A percentile compares a stretch with the other conserved stretches of the same genome.
Evolutionary conservation across 1,140 invertebrate species (phyloP).

Genomic region (Schlechtendalia chinensis): DNA sequence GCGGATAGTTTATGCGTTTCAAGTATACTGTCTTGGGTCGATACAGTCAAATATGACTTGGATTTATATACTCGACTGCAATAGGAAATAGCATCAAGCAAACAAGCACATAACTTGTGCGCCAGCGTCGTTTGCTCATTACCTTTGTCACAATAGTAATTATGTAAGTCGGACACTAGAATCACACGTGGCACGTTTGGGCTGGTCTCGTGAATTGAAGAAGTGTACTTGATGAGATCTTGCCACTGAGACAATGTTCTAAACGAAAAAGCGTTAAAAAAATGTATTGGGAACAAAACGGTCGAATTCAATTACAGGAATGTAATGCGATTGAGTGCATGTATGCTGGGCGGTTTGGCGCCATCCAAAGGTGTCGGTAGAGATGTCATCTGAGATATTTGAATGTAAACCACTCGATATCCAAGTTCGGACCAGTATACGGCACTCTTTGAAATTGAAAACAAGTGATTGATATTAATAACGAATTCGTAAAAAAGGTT

Average conservation of each 20-base stretch:
- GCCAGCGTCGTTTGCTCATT: constrained; percentile 12
- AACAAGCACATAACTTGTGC: constrained; percentile 40
- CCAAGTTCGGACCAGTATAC: constrained; percentile 39
- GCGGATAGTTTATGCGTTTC: constrained; percentile 39
- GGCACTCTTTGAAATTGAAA: constrained; percentile 17
- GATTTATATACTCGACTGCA: constrained; percentile 10
- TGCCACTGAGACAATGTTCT: constrained; percentile 31
- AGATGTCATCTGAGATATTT: constrained; percentile 23
- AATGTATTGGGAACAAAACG: not conserved
- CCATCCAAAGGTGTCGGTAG: constrained; percentile 30
- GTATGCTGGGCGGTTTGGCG: constrained; percentile 18
- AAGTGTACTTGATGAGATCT: constrained; percentile 28
- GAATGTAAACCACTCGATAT: constrained; percentile 30
- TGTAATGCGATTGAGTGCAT: constrained; percentile 38
- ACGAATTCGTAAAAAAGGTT: too few species aligned
- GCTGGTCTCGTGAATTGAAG: constrained; percentile 25
- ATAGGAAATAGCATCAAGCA: constrained; percentile 17
- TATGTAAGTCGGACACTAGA: constrained; percentile 18
- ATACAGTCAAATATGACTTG: constrained; percentile 17
- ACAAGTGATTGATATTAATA: not conserved
- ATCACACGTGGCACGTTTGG: constrained; percentile 37
- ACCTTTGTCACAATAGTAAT: constrained; percentile 10
- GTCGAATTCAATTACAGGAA: constrained; percentile 11
- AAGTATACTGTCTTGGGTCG: constrained; percentile 2
- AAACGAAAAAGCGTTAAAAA: not conserved